These are phyloP conservation scores for Cyprinodon variegatus DNA, from an alignment of 2,113 vertebrate species.

Conservation along the genomic window DNA sequence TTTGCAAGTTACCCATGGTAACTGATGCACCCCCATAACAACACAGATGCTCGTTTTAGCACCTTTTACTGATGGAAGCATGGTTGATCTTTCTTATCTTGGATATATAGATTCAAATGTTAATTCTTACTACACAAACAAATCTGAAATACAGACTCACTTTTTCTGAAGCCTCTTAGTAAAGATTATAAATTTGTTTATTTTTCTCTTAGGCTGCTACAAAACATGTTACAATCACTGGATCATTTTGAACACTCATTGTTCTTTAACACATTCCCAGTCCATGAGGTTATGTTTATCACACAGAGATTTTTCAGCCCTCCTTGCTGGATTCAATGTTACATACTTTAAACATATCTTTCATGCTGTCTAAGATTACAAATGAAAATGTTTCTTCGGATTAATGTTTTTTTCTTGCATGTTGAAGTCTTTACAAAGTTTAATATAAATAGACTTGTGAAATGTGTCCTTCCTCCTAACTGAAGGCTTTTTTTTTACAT, in stretches of 20 bases:
- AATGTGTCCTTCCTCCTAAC: too few species aligned
- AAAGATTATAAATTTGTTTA: neutral
- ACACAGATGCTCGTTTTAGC: neutral
- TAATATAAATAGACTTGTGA: too few species aligned
- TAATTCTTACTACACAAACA: neutral
- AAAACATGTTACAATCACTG: too few species aligned
- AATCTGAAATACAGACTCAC: neutral
- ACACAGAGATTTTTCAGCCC: too few species aligned
- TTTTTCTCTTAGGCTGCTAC: neutral
- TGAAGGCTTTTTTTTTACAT: too few species aligned
- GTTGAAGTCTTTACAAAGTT: too few species aligned
- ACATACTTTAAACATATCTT: too few species aligned
- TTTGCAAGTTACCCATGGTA: neutral
- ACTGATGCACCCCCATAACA: neutral
- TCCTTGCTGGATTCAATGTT: too few species aligned
- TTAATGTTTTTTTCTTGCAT: neutral
- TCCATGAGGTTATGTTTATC: too few species aligned
- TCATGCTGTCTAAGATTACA: neutral
- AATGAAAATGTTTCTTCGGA: neutral
- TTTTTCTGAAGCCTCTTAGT: neutral
- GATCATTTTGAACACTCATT: too few species aligned
- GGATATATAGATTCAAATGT: neutral
- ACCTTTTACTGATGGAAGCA: neutral
- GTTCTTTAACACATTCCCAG: too few species aligned
- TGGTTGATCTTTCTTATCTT: neutral